Evolutionary conservation across 2,797 vertebrate species (phyloP).

Genomic region (Darevskia mixta): DNA sequence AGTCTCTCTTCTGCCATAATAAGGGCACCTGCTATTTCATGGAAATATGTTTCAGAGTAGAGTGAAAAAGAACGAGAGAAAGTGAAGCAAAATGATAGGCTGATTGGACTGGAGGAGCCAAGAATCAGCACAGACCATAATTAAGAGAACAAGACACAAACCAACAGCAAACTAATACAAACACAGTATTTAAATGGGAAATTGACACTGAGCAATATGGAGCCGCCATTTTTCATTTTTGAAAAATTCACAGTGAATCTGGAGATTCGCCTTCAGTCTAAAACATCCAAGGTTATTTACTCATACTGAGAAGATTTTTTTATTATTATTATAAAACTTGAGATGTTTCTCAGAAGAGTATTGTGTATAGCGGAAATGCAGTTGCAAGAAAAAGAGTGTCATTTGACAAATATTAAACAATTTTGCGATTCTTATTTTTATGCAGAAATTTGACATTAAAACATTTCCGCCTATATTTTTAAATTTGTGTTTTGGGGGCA

Average conservation of each 20-base stretch:
- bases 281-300: neutral
- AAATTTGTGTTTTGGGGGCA: too few relatives aligned
- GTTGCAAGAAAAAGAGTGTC: neutral
- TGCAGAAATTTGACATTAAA: neutral
- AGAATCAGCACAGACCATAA: neutral
- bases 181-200: neutral
- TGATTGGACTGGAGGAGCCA: neutral
- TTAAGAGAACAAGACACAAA: neutral
- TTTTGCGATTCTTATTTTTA: neutral
- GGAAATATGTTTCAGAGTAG: conserved; percentile 13
- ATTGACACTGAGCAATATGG: neutral
- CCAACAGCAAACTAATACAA: neutral
- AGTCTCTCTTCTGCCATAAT: conserved; percentile 11
- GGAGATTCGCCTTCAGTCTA: neutral
- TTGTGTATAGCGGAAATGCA: neutral
- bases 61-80: conserved; percentile 21
- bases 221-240: neutral
- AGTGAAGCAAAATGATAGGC: conserved; percentile 5
- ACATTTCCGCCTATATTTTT: too few relatives aligned
- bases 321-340: neutral
- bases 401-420: neutral
- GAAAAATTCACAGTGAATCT: neutral
- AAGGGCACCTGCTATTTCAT: neutral
- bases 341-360: neutral
- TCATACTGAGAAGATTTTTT: neutral